phyloP scores from a whole-genome alignment of 2,888 invertebrate genomes.

The Latrodectus elegans region DNA sequence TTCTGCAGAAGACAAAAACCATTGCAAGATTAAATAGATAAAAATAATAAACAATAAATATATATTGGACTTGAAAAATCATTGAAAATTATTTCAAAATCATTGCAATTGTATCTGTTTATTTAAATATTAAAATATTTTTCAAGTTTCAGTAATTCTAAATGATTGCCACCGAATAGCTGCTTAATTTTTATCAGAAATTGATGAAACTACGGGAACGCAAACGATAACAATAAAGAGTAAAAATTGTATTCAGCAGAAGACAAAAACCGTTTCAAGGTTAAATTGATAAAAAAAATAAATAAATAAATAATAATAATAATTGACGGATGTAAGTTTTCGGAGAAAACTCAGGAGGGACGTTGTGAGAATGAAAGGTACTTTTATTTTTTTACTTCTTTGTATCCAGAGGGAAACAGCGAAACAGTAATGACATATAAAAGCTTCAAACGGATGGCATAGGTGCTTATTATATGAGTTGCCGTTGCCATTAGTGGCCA shows the following conservation, averaged over 20 bases:
- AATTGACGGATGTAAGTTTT: conserved; percentile 36
- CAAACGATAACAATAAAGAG: conserved; percentile 15
- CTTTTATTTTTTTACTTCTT: conserved; percentile 4
- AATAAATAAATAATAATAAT: neutral
- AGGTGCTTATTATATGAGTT: conserved; percentile 66
- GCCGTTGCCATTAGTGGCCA: conserved; percentile 66
- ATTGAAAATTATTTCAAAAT: too few relatives aligned
- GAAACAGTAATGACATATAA: conserved; percentile 65
- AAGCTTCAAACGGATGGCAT: conserved; percentile 62
- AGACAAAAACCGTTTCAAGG: conserved; percentile 65
- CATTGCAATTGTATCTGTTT: too few relatives aligned
- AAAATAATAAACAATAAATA: neutral
- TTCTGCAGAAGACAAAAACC: conserved; percentile 42
- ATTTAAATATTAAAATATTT: too few relatives aligned
- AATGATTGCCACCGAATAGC: neutral
- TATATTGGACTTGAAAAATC: neutral
- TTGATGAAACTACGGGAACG: neutral
- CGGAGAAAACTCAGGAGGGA: conserved; percentile 18
- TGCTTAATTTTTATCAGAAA: neutral
- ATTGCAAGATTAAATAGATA: conserved; percentile 56
- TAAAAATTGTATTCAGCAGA: neutral
- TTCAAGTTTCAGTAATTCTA: too few relatives aligned
- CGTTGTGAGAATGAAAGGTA: conserved; percentile 17
- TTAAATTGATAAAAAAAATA: conserved; percentile 31
- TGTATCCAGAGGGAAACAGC: conserved; percentile 35